Base-by-base conservation (phyloP, 1,140 invertebrate genomes). In the Trichoplusia ni region DNA sequence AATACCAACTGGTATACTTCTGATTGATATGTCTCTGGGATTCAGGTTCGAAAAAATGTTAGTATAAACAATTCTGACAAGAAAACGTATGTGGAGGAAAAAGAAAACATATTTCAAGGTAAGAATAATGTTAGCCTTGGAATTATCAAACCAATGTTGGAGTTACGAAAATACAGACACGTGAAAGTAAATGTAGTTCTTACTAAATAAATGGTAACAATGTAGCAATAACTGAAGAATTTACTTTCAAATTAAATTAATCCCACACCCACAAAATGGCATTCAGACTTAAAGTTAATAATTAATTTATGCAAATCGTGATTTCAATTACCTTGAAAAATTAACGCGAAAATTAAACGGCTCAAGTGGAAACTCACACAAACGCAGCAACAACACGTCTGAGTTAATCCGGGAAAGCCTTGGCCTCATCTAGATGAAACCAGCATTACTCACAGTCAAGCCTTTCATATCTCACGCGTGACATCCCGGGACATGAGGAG, bases 381-480 rank as follows among this genome's bases (percentile, higher is more conserved):
- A 29, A 59, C 64, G 66, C 56, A 72, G 66, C 69, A 67, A 33
- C 29, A 37, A 19, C 44, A 56, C 44, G 37, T 59, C 21, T 37
- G 27, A 16, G 42, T 27, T 59, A 68, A 59, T 68, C 59, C 60
- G 40, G 35, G 16, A 38, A 62, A 68, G 49, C 59, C 60, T 62
- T 63, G 33, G 42, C 53, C 53, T 58, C 42, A 58, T 65, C 53
- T 58, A 58, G 63, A 58, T 49, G 63, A 40, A 58, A 49, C 53
- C 21, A 49, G 51, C 33, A 58, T 65, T 58, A 65, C 63, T 65
- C 51, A 51, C 23, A 29, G 59, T 62, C 63, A 38, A 23, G 27
- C 27, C 31, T 16, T 65, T 62, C 63, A 65, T 65, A 70, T 70
- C 63, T 69, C 47, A 64, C 9, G 35, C 42, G 51, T 61, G 49